Conservation (phyloP, 2,113 vertebrate species). For the Tetraodon nigroviridis region DNA sequence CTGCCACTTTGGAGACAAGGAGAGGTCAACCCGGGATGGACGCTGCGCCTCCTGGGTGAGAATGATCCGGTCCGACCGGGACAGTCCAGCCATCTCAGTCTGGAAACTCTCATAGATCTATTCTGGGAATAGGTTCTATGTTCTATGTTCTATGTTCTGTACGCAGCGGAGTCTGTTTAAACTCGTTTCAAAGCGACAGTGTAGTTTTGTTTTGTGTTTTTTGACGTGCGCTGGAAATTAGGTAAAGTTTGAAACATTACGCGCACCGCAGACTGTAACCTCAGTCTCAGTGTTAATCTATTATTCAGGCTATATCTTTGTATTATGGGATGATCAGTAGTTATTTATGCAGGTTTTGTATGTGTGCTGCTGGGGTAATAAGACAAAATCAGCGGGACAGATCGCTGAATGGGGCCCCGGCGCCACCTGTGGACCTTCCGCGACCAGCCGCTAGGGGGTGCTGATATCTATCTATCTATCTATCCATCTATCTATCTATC, state of each 20-base stretch:
- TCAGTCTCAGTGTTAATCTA: no score
- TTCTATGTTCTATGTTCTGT: no score
- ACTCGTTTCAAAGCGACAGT: no score
- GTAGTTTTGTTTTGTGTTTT: no score
- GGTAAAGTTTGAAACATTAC: no score
- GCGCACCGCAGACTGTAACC: no score
- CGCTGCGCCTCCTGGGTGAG: conserved; percentile 17
- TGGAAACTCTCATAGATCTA: not conserved
- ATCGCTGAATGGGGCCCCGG: not conserved
- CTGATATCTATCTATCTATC: not conserved
- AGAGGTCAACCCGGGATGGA: conserved; percentile 5
- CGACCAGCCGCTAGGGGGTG: conserved; percentile 16
- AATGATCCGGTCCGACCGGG: not conserved
- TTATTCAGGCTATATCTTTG: no score
- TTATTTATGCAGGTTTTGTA: no score
- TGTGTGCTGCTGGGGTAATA: not conserved
- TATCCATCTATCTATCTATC: no score
- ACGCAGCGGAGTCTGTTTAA: not conserved
- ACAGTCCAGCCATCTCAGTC: not conserved
- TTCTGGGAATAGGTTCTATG: no score
- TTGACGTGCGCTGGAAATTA: no score
- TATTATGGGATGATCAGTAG: no score
- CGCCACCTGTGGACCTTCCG: not conserved
- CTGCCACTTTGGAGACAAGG: not conserved
- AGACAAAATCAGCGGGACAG: not conserved